Conservation (phyloP, 2,797 vertebrate species). For the Rhynchotus rufescens region DNA sequence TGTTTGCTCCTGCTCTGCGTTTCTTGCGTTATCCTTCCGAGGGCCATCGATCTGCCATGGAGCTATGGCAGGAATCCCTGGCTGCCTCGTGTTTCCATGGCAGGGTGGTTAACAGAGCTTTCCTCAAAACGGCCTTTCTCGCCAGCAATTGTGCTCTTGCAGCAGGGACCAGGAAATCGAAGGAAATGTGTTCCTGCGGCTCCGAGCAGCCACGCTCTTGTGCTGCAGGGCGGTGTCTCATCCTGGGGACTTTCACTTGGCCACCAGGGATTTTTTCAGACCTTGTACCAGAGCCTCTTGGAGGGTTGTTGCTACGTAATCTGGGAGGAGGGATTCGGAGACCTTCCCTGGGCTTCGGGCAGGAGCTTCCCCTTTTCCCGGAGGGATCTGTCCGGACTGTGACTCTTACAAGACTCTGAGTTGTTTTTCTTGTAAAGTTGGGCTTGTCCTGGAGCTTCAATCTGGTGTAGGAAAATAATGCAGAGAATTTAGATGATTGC, state of each 20-base stretch:
- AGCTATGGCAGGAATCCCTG: neutral
- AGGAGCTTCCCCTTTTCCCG: neutral
- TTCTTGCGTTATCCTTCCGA: neutral
- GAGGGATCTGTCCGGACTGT: neutral
- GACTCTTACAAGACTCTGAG: no score
- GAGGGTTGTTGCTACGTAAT: neutral
- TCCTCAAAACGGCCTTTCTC: neutral
- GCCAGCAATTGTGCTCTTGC: neutral
- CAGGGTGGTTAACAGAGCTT: neutral
- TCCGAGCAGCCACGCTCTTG: neutral
- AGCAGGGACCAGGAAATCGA: neutral
- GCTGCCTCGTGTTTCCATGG: no score
- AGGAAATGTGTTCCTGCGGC: neutral
- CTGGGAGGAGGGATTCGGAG: neutral
- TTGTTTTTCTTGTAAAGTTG: neutral
- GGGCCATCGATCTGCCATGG: no score
- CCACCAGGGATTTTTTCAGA: neutral
- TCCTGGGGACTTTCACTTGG: neutral
- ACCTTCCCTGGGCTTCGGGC: neutral
- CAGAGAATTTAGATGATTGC: neutral
- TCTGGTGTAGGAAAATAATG: neutral
- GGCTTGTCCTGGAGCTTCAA: neutral
- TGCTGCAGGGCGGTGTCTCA: neutral
- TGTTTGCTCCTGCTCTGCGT: no score
- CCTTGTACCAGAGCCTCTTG: neutral